Base-by-base conservation (phyloP, 2,888 invertebrate genomes). In the Tetramorium bicarinatum region DNA sequence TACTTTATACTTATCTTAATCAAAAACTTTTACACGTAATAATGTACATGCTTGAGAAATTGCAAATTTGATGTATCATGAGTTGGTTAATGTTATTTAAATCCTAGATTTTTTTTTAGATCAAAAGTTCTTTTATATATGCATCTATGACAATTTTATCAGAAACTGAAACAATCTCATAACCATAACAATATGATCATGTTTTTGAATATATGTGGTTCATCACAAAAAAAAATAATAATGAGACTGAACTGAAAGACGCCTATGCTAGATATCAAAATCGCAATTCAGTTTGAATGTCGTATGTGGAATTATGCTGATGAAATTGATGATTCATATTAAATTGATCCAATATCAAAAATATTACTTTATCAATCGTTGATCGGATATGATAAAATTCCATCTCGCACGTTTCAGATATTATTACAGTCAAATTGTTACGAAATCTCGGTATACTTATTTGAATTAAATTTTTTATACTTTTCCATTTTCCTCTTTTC, bases 91-190 rank as follows among this genome's bases (percentile, higher is more conserved):
- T 59, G 1, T 21, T 59, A 69, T 47, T 59, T 29, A 44, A 44
- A 66, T 21, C 18, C 2, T 44, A 66, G 11, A 21, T 21, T 18
- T 38, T 25, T 52, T 13, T 44, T 59, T n/a, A 52, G 4, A 54
- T 34, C 1, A 13, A 21, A 59, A n/a, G 8, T 49, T 67, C 38
- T 38, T 34, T 41, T 34, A 34, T 34, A 75, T 64, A 15, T n/a
- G n/a, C 64, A 56, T 15, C 8, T 61, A 69, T 18, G 21, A 21
- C 18, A 41, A 77, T 62, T 83, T 82, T 54, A 66, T 87, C 81
- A 89, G 82, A 77, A 85, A 88, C 83, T 90, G 84, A 34, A 90
- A 89, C 86, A 85, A 90, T 85, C 84, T 88, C 49, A 85, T 85
- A 84, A 89, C 84, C 80, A 85, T 59, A 34, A 83, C 82, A 67